These are phyloP conservation scores for Caiman crocodilus DNA, from an alignment of 2,797 vertebrate species.

Conservation along the genomic window DNA sequence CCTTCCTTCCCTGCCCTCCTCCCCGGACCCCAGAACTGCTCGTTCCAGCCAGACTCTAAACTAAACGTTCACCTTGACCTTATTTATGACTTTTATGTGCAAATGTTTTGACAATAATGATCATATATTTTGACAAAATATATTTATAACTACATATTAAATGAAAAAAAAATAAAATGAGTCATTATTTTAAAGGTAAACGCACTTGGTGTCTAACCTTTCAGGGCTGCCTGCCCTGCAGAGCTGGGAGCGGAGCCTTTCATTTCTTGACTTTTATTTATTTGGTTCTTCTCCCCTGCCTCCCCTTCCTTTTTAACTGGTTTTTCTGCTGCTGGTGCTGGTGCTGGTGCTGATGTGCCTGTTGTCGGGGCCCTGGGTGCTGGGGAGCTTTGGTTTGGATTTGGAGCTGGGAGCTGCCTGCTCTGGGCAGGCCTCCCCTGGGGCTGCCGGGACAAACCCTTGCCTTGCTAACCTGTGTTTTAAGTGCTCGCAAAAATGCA, in stretches of 20 bases:
- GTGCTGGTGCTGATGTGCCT: slow-evolving; percentile 1
- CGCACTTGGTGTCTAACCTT: slow-evolving; percentile 39
- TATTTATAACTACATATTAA: slow-evolving; percentile 99
- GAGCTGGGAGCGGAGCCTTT: slow-evolving; percentile 11
- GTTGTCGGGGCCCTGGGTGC: background rate
- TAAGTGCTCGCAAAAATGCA: slow-evolving; percentile 62
- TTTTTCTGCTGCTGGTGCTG: slow-evolving; percentile 47
- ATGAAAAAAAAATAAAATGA: slow-evolving; percentile 93
- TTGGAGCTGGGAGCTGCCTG: slow-evolving; percentile 52
- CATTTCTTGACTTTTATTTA: slow-evolving; percentile 42
- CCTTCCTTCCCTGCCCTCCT: slow-evolving; percentile 42
- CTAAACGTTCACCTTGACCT: slow-evolving; percentile 88
- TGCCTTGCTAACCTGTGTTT: slow-evolving; percentile 66
- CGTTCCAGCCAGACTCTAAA: slow-evolving; percentile 80
- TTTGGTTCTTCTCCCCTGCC: slow-evolving; percentile 29
- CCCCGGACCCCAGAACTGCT: slow-evolving; percentile 46
- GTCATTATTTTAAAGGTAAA: slow-evolving; percentile 99
- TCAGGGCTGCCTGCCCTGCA: slow-evolving; percentile 57
- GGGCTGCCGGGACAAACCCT: slow-evolving; percentile 49
- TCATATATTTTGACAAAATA: slow-evolving; percentile 99
- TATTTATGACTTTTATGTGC: slow-evolving; percentile 99
- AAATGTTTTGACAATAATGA: slow-evolving; percentile 99
- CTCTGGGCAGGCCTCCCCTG: background rate
- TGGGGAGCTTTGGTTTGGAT: slow-evolving; percentile 46
- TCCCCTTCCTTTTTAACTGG: background rate